Evolutionary conservation across 1,140 invertebrate genomes (phyloP).

Genomic region (Cydia splendana): DNA sequence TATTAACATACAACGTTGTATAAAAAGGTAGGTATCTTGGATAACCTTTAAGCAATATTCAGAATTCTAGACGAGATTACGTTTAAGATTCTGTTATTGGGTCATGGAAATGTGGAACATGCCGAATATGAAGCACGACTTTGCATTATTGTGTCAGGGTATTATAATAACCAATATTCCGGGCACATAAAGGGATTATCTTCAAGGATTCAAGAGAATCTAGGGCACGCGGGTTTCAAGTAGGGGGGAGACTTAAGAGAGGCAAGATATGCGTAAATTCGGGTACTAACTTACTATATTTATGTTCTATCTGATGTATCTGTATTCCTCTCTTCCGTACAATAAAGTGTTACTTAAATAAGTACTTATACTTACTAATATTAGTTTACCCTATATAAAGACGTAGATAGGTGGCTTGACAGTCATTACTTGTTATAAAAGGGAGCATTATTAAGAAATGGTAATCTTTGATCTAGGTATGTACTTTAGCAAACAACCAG

Average conservation of each 20-base stretch:
- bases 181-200: neutral
- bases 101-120: neutral
- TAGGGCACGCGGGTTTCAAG: neutral
- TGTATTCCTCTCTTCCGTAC: too few relatives aligned
- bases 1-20: neutral
- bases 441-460: too few relatives aligned
- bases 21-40: neutral
- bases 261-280: neutral
- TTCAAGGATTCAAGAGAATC: neutral
- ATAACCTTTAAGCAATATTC: neutral
- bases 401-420: neutral
- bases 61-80: neutral
- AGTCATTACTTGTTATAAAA: too few relatives aligned
- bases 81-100: neutral
- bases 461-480: too few relatives aligned
- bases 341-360: too few relatives aligned
- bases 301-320: too few relatives aligned
- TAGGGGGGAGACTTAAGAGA: neutral
- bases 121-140: neutral
- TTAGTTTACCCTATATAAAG: neutral
- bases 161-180: neutral
- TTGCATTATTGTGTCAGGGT: neutral
- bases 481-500: too few relatives aligned
- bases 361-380: too few relatives aligned
- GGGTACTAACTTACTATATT: too few relatives aligned